A percentile compares a stretch with the other conserved stretches of the same genome.
Evolutionary conservation across 1,140 invertebrate species (phyloP).

Genomic region (Meloidogyne chitwoodi): DNA sequence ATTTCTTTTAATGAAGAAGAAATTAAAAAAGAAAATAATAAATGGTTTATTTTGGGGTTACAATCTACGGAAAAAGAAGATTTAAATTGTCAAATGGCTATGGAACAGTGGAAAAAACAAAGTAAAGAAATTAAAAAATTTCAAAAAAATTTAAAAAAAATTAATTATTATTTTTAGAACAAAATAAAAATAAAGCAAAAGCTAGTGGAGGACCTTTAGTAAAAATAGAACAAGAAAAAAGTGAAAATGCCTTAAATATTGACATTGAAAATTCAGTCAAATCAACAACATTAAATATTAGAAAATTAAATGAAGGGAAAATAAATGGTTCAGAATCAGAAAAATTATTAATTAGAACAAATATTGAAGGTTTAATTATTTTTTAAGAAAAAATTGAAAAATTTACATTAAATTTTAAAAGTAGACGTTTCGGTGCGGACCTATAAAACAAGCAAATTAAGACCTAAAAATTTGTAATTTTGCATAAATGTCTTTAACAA

Average conservation of each 20-base stretch:
- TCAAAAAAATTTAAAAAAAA: neutral
- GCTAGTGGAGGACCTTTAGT: neutral
- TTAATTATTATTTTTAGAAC: neutral
- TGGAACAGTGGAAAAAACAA: neutral
- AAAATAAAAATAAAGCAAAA: neutral
- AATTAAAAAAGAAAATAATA: neutral
- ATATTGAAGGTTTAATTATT: neutral
- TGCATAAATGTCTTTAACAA: neutral
- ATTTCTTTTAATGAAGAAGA: slow-evolving; percentile 1
- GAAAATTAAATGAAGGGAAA: neutral
- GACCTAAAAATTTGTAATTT: neutral
- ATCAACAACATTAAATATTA: neutral
- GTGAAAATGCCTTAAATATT: neutral
- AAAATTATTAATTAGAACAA: neutral
- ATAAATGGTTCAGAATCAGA: neutral
- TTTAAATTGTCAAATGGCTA: slow-evolving; percentile 7
- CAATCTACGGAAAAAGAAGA: slow-evolving; percentile 20
- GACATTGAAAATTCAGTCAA: neutral
- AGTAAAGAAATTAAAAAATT: neutral
- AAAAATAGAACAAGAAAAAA: neutral
- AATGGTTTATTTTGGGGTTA: slow-evolving; percentile 27
- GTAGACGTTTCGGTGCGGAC: neutral
- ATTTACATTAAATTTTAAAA: neutral
- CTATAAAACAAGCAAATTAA: neutral
- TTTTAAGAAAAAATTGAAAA: neutral